Evolutionary conservation across 2,113 vertebrate species (phyloP).

Genomic region (Tichodroma muraria): DNA sequence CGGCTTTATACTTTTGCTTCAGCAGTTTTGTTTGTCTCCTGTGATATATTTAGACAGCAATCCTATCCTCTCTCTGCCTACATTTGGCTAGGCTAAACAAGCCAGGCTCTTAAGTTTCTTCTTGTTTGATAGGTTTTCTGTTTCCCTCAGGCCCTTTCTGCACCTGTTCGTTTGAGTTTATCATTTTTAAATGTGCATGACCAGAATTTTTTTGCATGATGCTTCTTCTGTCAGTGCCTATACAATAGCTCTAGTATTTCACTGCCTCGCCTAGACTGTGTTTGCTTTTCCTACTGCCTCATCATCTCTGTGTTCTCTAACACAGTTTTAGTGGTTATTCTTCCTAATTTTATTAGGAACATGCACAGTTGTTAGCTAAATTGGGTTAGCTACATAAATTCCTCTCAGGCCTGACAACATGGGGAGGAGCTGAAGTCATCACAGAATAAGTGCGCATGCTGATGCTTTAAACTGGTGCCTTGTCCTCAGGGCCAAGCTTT

Average conservation of each 20-base stretch:
- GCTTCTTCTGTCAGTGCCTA: not conserved
- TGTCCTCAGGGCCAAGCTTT: not conserved
- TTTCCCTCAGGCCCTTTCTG: conserved; percentile 27
- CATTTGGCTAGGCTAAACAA: conserved; percentile 39
- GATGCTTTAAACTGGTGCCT: not conserved
- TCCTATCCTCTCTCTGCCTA: conserved; percentile 11
- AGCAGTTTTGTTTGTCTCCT: conserved; percentile 54
- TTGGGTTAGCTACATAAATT: not conserved
- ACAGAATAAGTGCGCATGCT: not conserved
- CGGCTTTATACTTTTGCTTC: conserved; percentile 30
- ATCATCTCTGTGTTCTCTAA: not conserved
- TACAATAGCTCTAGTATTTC: not conserved
- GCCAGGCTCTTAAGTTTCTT: conserved; percentile 41
- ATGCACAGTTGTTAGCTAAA: not conserved
- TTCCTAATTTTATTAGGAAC: not conserved
- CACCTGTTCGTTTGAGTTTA: conserved; percentile 41
- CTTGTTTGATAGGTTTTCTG: conserved; percentile 47
- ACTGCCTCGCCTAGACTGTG: not conserved
- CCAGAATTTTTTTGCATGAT: not conserved
- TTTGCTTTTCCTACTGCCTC: not conserved
- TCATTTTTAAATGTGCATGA: not conserved
- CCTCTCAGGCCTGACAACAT: not conserved
- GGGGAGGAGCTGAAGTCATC: not conserved
- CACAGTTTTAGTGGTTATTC: not conserved
- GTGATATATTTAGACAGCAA: conserved; percentile 61